Evolutionary conservation across 2,113 vertebrate genomes (phyloP).

Genomic region (Octodon degus): DNA sequence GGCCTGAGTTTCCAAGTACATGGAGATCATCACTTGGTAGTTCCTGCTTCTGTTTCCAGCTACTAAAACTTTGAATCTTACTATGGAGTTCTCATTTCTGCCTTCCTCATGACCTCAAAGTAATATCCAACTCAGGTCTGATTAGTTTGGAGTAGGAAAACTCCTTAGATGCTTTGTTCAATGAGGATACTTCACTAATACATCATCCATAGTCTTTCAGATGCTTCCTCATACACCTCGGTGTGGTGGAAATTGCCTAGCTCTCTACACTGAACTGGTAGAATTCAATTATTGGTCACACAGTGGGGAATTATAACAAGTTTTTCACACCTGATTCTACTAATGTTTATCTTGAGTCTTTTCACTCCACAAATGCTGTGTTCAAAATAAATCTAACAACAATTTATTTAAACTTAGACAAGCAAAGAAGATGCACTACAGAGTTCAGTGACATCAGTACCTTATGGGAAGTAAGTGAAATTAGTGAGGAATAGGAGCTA

Average conservation of each 20-base stretch:
- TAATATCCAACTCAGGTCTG: fast-evolving
- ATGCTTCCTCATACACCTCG: neutral
- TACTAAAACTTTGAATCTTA: neutral
- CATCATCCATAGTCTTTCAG: neutral
- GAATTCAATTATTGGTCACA: neutral
- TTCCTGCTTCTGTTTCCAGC: neutral
- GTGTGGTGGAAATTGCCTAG: neutral
- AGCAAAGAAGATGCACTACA: neutral
- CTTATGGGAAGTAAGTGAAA: neutral
- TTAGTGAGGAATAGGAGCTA: neutral
- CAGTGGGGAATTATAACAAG: neutral
- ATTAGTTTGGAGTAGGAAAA: neutral
- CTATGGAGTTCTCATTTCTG: neutral
- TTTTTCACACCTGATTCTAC: neutral
- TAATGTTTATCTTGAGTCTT: neutral
- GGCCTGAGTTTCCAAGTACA: fast-evolving
- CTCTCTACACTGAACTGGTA: neutral
- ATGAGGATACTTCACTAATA: neutral
- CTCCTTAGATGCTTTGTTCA: neutral
- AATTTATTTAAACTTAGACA: neutral
- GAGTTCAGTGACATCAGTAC: neutral
- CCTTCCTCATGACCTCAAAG: neutral
- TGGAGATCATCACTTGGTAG: neutral
- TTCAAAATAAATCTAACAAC: neutral
- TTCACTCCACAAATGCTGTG: neutral